Conservation (phyloP, 2,113 vertebrate genomes). For the Gambusia holbrooki region DNA sequence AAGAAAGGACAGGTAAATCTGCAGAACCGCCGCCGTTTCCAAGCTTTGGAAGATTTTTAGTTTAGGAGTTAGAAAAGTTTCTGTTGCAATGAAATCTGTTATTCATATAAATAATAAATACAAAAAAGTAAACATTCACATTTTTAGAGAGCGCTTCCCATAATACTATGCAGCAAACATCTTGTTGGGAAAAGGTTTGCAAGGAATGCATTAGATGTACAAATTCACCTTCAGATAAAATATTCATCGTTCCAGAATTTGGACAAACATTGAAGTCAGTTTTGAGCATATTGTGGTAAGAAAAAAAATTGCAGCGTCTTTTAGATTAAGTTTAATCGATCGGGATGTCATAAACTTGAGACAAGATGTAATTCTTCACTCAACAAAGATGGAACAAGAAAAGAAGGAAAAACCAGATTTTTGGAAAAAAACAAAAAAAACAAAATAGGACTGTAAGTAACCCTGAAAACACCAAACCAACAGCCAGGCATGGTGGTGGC, state of each 20-base stretch:
- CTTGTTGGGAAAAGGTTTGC: neutral
- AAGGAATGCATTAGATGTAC: neutral
- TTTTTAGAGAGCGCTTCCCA: neutral
- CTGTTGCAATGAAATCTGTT: neutral
- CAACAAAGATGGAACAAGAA: too few species aligned
- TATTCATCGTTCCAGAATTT: neutral
- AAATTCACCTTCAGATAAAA: constrained; percentile 16
- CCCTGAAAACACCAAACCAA: too few species aligned
- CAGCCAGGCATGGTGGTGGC: too few species aligned
- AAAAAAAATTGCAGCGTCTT: neutral
- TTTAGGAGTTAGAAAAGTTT: neutral
- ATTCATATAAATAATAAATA: neutral
- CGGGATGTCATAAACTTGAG: too few species aligned
- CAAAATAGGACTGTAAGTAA: too few species aligned
- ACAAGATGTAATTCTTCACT: too few species aligned
- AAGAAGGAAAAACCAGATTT: too few species aligned
- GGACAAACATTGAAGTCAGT: neutral
- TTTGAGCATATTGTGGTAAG: neutral
- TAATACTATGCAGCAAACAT: neutral
- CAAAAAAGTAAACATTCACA: neutral
- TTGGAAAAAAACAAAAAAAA: too few species aligned
- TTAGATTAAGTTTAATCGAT: too few species aligned
- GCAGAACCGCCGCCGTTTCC: neutral
- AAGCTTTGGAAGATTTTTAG: neutral
- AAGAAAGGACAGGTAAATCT: constrained; percentile 89